Base-by-base conservation (phyloP, 2,888 invertebrate genomes). In the Hipparchia semele region DNA sequence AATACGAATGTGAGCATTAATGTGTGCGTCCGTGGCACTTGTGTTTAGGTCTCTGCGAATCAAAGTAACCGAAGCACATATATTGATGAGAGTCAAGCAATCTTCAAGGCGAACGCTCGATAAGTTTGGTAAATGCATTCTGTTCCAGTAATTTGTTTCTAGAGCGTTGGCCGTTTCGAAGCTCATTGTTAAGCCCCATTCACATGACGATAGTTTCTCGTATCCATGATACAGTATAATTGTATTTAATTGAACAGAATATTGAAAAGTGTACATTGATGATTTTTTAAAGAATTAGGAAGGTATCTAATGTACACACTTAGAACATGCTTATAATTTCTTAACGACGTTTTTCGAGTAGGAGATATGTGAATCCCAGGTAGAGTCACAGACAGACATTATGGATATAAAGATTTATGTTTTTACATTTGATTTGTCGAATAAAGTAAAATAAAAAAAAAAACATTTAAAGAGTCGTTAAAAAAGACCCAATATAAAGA, bases 1-100 rank as follows among this genome's bases (percentile, higher is more conserved):
- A 94, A 94, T 94, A 92, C 92, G 88, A 91, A 92, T 90, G 90
- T 84, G 90, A 89, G 84, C 91, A 92, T 91, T 90, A 89, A 91
- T 92, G 92, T 92, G 91, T 89, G 90, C 87, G 91, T 89, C 87
- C 85, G 86, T 79, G 86, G 88, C 87, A 89, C 90, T 92, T 87
- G 89, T 89, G 86, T 85, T 86, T 82, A 80, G 82, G 81, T 81
- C 81, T 84, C 80, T 84, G 82, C 73, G 75, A 71, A 74, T 75
- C 75, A 76, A 76, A 73, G 75, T 70, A 75, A 74, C 67, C 71
- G 66, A 62, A 70, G 73, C 74, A 74, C 78, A 78, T 74, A 75
- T 75, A 73, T 76, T 74, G 77, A 74, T 73, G 70, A 68, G 66
- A 72, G 74, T 75, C 75, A 71, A 77, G 70, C 71, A 72, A 68